Percentiles rank a stretch among this genome's conserved stretches.
Evolutionary conservation across 1,140 invertebrate genomes (phyloP).

Genomic region (Drosophila ironensis): DNA sequence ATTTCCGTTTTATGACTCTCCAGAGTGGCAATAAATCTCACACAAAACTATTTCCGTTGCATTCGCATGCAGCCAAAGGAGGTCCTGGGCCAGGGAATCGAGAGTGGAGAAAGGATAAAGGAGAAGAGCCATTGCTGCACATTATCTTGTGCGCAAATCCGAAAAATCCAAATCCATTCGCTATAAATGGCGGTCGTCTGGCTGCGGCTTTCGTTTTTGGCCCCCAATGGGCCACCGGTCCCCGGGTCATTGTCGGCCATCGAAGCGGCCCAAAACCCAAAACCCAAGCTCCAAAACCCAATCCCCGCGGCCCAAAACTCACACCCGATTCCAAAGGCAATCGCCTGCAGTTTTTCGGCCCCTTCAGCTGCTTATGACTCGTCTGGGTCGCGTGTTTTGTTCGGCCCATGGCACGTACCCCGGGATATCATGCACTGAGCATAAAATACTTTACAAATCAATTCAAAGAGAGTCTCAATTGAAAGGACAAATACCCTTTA

Average conservation of each 20-base stretch:
- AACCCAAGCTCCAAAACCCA: too few species aligned
- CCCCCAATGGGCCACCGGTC: slow-evolving; percentile 14
- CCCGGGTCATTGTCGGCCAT: slow-evolving; percentile 71
- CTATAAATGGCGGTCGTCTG: slow-evolving; percentile 75
- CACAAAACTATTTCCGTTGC: slow-evolving; percentile 81
- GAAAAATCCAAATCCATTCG: slow-evolving; percentile 79
- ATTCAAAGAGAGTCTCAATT: not conserved
- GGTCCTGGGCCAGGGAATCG: slow-evolving; percentile 5
- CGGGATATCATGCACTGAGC: slow-evolving; percentile 19
- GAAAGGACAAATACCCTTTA: too few species aligned
- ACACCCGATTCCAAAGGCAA: not conserved
- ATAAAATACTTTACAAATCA: not conserved
- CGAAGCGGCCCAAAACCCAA: slow-evolving; percentile 13
- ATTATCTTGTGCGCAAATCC: slow-evolving; percentile 78
- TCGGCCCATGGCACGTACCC: slow-evolving; percentile 61
- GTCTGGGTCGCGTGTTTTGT: slow-evolving; percentile 69
- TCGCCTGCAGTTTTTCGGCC: not conserved
- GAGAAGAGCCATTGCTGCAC: slow-evolving; percentile 39
- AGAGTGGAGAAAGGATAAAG: not conserved
- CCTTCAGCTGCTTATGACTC: slow-evolving; percentile 66
- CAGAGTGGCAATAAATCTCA: slow-evolving; percentile 81
- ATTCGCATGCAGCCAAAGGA: slow-evolving; percentile 58
- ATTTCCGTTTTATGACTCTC: slow-evolving; percentile 82
- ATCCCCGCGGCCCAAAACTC: not conserved
- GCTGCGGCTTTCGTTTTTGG: slow-evolving; percentile 59